These are phyloP conservation scores for Limnothrissa miodon DNA, from an alignment of 2,113 vertebrate species.

Conservation along the genomic window DNA sequence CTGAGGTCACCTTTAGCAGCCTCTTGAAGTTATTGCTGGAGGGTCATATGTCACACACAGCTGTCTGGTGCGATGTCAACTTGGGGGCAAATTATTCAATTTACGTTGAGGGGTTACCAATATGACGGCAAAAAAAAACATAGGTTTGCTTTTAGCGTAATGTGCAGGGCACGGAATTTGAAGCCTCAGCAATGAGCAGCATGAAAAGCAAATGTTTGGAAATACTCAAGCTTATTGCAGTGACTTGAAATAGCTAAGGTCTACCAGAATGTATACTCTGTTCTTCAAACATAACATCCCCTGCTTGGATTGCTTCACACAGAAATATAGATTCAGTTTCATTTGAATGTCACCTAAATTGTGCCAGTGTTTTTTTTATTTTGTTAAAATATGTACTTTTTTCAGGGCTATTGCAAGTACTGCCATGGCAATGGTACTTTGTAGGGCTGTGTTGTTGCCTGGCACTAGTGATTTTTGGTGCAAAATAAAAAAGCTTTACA, in stretches of 20 bases:
- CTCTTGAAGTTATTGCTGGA: constrained; percentile 63
- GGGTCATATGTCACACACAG: constrained; percentile 59
- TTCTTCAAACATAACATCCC: background rate
- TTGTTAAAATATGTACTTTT: no score
- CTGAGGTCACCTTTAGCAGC: constrained; percentile 69
- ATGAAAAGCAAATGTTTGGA: constrained; percentile 48
- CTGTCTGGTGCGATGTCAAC: constrained; percentile 61
- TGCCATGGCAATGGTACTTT: no score
- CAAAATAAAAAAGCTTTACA: no score
- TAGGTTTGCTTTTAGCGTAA: constrained; percentile 76
- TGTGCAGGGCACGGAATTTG: constrained; percentile 55
- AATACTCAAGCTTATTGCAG: background rate
- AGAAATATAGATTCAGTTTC: background rate
- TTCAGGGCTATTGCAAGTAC: no score
- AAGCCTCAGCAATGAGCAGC: constrained; percentile 25
- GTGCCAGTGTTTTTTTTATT: background rate
- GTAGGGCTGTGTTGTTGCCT: no score
- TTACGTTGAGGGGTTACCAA: constrained; percentile 58
- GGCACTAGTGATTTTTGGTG: no score
- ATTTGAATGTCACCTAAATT: background rate
- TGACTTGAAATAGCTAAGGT: background rate
- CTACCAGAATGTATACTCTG: background rate
- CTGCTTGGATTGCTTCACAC: background rate
- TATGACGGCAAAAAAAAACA: constrained; percentile 65
- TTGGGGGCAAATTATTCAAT: constrained; percentile 64